Base-by-base conservation (phyloP, 2,888 invertebrate species). In the Ochropacha duplaris region DNA sequence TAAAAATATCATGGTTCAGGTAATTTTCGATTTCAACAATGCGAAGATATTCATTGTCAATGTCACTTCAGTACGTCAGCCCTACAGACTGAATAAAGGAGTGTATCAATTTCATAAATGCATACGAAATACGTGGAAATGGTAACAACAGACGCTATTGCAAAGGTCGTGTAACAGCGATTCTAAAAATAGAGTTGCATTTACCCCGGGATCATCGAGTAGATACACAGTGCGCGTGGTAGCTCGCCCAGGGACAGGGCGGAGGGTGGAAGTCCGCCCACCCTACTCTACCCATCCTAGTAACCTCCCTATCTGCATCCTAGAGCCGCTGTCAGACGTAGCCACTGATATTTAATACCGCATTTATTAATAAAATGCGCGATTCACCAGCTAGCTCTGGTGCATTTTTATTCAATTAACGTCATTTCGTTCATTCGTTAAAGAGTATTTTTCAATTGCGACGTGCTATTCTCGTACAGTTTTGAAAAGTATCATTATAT, bases 201-300 rank as follows among this genome's bases (percentile, higher is more conserved):
- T n/a, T 14, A 6, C n/a, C 16, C 39, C 39, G 39, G 39, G 39
- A 39, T 16, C 16, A 16, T 2, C 26, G 5, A 49, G 49, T 54
- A 24, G 24, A 2, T 4, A 54, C 50, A 56, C 55, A 55, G 19
- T 49, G 54, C 36, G 22, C 52, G 44, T 26, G 19, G 39, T 26
- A 9, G 56, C 54, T 36, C n/a, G 36, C 54, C n/a, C 36, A 36
- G 5, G n/a, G 36, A n/a, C 36, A 6, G n/a, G n/a, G 36, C 36
- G n/a, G n/a, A 9, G n/a, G 36, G 4, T n/a, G 36, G 36, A 5
- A n/a, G n/a, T n/a, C n/a, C 4, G n/a, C n/a, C n/a, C n/a, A n/a
- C 52, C 52, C 19, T 4, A 9, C 11, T 1, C 52, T 14, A 4
- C 52, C 44, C 44, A 44, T 19, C 19, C 44, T 19, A 44, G 0